Percentiles rank a stretch among this genome's conserved stretches.
Conservation (phyloP, 2,797 vertebrate genomes). For the Coregonus suidteri region DNA sequence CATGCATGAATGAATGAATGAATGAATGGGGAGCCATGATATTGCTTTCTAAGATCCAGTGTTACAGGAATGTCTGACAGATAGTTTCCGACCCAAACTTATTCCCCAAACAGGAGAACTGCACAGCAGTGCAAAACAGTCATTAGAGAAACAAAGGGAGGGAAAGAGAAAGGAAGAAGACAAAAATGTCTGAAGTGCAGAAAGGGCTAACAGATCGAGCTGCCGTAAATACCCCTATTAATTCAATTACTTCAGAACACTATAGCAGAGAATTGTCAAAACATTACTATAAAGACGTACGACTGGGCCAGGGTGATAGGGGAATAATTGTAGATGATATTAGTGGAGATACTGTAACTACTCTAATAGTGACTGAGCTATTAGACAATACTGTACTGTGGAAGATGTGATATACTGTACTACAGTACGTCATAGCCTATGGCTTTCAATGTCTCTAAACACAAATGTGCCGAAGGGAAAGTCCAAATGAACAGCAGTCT, state of each 20-base stretch:
- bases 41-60: neutral
- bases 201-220: neutral
- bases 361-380: neutral
- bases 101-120: slow-evolving; percentile 8
- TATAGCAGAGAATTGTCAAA: slow-evolving; percentile 8
- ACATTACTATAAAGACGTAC: neutral
- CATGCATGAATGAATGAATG: neutral
- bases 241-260: slow-evolving; percentile 11
- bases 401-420: neutral
- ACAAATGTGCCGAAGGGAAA: neutral
- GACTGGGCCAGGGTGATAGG: neutral
- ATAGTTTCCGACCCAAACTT: slow-evolving; percentile 3
- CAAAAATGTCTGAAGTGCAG: neutral
- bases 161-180: neutral
- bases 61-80: slow-evolving; percentile 18
- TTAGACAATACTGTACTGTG: neutral
- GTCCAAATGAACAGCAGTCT: neutral
- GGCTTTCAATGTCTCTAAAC: neutral
- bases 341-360: neutral
- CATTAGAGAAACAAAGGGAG: slow-evolving; percentile 4
- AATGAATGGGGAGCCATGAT: neutral
- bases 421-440: neutral
- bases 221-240: slow-evolving; percentile 7
- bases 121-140: slow-evolving; percentile 8
- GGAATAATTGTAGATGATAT: neutral